phyloP scores from a whole-genome alignment of 2,888 invertebrate species.

The Branchipolynoe longqiensis region DNA sequence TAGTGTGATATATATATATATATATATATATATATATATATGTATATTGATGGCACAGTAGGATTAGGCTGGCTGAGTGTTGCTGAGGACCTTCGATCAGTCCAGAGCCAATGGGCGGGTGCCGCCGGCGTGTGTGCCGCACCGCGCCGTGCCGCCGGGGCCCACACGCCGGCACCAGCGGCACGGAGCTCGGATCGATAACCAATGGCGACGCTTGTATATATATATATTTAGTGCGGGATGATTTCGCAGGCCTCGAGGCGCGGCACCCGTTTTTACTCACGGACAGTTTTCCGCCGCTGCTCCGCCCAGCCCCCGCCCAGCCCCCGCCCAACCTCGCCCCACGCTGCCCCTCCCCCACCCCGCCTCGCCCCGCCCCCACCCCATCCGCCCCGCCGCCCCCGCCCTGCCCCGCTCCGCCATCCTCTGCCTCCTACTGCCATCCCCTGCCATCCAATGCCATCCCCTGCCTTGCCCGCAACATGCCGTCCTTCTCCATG shows the following conservation, averaged over 20 bases:
- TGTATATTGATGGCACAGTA: slow-evolving; percentile 34
- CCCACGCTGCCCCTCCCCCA: neutral
- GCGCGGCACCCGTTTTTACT: neutral
- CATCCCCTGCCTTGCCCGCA: too few relatives aligned
- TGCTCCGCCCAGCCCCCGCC: neutral
- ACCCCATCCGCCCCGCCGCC: too few relatives aligned
- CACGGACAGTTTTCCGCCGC: too few relatives aligned
- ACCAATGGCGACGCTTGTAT: slow-evolving; percentile 33
- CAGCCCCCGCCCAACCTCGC: neutral
- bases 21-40: too few relatives aligned
- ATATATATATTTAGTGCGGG: slow-evolving; percentile 30
- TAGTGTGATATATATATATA: too few relatives aligned
- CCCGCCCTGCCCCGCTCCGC: too few relatives aligned
- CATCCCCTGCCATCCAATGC: too few relatives aligned
- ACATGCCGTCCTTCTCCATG: neutral
- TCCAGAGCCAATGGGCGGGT: slow-evolving; percentile 31
- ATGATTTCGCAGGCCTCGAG: neutral
- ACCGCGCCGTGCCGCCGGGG: slow-evolving; percentile 27
- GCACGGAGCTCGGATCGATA: slow-evolving; percentile 35
- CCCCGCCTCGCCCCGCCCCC: too few relatives aligned
- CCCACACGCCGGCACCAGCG: too few relatives aligned
- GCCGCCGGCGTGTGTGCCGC: slow-evolving; percentile 17
- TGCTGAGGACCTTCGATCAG: slow-evolving; percentile 25
- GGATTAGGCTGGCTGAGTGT: slow-evolving; percentile 18
- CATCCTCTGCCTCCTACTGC: too few relatives aligned